Percentiles rank a stretch among this genome's conserved stretches.
These are phyloP conservation scores for Eucidaris tribuloides DNA, from an alignment of 35 echinoderm and acorn worm species.

Conservation along the genomic window DNA sequence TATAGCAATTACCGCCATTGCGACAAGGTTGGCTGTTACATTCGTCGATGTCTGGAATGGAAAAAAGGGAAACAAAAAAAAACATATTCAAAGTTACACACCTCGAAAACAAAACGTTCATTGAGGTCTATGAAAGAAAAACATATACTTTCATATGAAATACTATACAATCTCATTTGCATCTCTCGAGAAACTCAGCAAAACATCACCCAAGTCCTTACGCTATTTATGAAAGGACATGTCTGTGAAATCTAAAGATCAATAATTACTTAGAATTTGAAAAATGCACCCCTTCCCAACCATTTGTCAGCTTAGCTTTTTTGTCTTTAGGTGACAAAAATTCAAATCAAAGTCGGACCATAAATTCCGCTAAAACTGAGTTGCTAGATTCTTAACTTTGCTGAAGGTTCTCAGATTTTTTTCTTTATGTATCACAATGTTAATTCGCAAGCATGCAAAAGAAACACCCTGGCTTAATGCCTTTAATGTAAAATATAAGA, in stretches of 20 bases:
- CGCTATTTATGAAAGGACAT: no score
- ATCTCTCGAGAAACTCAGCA: no score
- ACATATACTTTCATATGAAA: neutral
- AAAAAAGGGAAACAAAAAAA: neutral
- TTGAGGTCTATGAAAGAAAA: neutral
- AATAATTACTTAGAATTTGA: no score
- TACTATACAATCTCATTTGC: no score
- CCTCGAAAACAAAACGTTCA: neutral
- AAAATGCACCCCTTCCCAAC: neutral
- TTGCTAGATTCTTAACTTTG: neutral
- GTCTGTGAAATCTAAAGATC: no score
- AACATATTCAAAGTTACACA: neutral
- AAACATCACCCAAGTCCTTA: neutral
- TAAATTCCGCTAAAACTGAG: neutral
- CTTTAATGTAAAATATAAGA: neutral
- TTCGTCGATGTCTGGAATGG: slow-evolving; percentile 68
- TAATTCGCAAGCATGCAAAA: neutral
- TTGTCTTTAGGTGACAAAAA: neutral
- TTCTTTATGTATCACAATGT: neutral
- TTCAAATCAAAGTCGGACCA: neutral
- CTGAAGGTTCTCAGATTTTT: no score
- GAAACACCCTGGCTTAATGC: neutral
- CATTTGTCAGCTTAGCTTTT: neutral
- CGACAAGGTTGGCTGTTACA: slow-evolving; percentile 67
- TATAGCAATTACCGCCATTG: slow-evolving; percentile 60